Evolutionary conservation across 2,888 invertebrate species (phyloP).

Genomic region (Ophion slaviceki): DNA sequence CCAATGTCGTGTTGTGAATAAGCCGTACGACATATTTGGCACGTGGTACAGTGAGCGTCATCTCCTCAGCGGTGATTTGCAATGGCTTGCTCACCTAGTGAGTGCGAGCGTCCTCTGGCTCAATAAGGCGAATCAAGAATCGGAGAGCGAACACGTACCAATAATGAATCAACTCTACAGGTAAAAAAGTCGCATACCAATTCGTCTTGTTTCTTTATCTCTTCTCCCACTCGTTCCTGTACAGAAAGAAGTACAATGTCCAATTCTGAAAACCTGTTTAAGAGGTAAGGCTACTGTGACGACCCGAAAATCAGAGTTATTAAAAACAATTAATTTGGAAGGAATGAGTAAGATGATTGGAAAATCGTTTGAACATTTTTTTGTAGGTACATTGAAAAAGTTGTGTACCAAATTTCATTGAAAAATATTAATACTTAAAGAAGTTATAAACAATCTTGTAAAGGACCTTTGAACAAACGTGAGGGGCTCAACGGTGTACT

Average conservation of each 20-base stretch:
- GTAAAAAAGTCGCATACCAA: constrained; percentile 67
- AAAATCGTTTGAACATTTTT: no score
- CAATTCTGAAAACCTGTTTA: not conserved
- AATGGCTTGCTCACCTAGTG: constrained; percentile 91
- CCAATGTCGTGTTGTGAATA: constrained; percentile 91
- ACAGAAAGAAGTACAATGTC: not conserved
- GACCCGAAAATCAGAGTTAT: no score
- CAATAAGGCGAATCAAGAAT: constrained; percentile 93
- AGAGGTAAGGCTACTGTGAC: not conserved
- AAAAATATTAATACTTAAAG: no score
- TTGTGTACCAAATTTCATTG: no score
- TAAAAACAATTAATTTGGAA: no score
- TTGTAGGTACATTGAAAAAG: no score
- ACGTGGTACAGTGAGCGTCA: constrained; percentile 95
- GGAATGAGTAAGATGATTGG: no score
- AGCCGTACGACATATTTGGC: constrained; percentile 94
- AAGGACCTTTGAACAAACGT: no score
- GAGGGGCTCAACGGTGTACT: no score
- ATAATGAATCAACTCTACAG: constrained; percentile 89
- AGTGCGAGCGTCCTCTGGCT: constrained; percentile 91
- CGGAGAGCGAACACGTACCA: constrained; percentile 91
- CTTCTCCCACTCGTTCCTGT: not conserved
- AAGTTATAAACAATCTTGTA: no score
- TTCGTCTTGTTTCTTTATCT: not conserved
- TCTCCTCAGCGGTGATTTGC: constrained; percentile 91